Base-by-base conservation (phyloP, 2,888 invertebrate genomes). In the Endotricha flammealis region DNA sequence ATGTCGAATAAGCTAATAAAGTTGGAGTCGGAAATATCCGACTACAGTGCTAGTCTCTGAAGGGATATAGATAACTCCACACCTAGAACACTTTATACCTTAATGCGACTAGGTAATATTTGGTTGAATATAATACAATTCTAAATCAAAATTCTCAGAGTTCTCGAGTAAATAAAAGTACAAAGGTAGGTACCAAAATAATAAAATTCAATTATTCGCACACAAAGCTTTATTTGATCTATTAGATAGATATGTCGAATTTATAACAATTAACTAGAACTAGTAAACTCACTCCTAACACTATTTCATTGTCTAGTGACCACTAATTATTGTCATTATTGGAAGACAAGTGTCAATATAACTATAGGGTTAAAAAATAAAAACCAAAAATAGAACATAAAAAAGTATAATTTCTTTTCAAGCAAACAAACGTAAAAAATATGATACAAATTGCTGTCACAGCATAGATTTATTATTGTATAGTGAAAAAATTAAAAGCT, bases 241-340 rank as follows among this genome's bases (percentile, higher is more conserved):
- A 23, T 42, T 41, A 47, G 50, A 60, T 41, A 47, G 50, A 60
- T 57, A 59, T 53, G 52, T 57, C n/a, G 29, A 29, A 32, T 44
- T 38, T 40, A 41, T 47, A 44, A 49, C 44, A 48, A 24, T 46
- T 42, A 27, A 12, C 22, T 36, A 35, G 13, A 36, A 34, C 17
- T 35, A 13, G 10, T 36, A 32, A 31, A 37, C 16, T 32, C 17
- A 40, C n/a, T 31, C 9, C 12, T 39, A 23, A 12, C 16, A 16
- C 16, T 13, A 32, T 28, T n/a, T 29, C 25, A 25, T 27, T 35
- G 31, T n/a, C n/a, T n/a, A n/a, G n/a, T n/a, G n/a, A n/a, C n/a
- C n/a, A n/a, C 31, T 36, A 40, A 23, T 64, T 67, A 67, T 65
- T 67, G 67, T 67, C 67, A 50, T n/a, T 44, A 50, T 46, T 64